Conservation (phyloP, 2,113 vertebrate genomes). For the Balaeniceps rex region DNA sequence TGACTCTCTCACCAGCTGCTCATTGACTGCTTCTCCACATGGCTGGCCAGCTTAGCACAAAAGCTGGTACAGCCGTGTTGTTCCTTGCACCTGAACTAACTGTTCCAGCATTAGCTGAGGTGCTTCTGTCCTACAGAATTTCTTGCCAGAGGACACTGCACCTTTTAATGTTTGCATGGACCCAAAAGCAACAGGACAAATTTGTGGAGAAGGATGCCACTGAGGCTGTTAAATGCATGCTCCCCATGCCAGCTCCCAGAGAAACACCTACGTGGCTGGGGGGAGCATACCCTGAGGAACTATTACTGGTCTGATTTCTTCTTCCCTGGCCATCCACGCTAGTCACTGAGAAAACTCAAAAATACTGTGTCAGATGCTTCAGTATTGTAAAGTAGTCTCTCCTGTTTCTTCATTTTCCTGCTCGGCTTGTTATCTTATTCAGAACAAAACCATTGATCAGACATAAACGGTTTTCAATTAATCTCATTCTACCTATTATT, state of each 20-base stretch:
- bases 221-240: not conserved
- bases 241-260: not conserved
- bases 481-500: not conserved
- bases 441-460: not conserved
- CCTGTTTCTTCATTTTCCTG: not conserved
- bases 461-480: not conserved
- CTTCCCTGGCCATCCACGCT: not conserved
- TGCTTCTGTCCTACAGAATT: not conserved
- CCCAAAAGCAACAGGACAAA: not conserved
- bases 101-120: not conserved
- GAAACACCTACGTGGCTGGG: accelerated
- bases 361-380: not conserved
- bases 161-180: not conserved
- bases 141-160: not conserved
- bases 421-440: not conserved
- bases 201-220: not conserved
- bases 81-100: not conserved
- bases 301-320: not conserved
- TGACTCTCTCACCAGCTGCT: not conserved
- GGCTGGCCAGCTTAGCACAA: not conserved
- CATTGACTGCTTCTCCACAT: not conserved
- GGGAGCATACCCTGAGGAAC: not conserved
- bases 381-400: not conserved
- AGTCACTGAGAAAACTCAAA: not conserved
- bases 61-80: accelerated